phyloP scores from a whole-genome alignment of 2,797 vertebrate genomes.

The Danio kyathit region DNA sequence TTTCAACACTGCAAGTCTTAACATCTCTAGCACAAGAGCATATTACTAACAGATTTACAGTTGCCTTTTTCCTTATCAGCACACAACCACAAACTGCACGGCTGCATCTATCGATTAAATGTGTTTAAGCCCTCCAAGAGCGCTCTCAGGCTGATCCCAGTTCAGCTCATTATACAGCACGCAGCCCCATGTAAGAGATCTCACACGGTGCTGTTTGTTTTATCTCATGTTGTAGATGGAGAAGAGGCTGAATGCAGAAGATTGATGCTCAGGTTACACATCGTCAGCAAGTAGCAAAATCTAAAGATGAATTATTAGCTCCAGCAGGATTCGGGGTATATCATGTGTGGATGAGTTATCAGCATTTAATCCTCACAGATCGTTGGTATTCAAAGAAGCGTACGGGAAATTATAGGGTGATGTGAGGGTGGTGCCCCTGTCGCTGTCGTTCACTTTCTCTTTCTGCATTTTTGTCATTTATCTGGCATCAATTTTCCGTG shows the following conservation, averaged over 20 bases:
- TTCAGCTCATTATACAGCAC: constrained; percentile 7
- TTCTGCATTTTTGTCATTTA: constrained; percentile 11
- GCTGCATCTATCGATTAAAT: constrained; percentile 36
- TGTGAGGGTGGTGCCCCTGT: not conserved
- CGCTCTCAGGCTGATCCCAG: constrained; percentile 19
- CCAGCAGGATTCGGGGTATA: constrained; percentile 29
- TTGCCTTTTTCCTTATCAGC: constrained; percentile 26
- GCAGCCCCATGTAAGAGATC: constrained; percentile 14
- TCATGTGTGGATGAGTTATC: constrained; percentile 25
- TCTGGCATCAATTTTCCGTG: not conserved
- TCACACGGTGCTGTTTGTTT: not conserved
- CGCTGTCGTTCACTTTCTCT: constrained; percentile 1
- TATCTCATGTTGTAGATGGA: not conserved
- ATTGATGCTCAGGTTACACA: constrained; percentile 38
- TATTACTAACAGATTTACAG: constrained; percentile 6
- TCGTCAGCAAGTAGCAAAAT: constrained; percentile 39
- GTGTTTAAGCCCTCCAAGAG: constrained; percentile 20
- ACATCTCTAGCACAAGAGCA: not conserved
- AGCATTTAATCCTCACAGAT: constrained; percentile 44
- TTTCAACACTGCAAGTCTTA: not conserved
- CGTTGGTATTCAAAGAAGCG: constrained; percentile 34
- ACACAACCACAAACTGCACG: constrained; percentile 8
- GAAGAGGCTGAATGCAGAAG: not conserved
- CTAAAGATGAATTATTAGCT: constrained; percentile 47
- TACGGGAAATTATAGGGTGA: constrained; percentile 25